Conservation (phyloP, 2,113 vertebrate species). For the Pygoscelis antarcticus region DNA sequence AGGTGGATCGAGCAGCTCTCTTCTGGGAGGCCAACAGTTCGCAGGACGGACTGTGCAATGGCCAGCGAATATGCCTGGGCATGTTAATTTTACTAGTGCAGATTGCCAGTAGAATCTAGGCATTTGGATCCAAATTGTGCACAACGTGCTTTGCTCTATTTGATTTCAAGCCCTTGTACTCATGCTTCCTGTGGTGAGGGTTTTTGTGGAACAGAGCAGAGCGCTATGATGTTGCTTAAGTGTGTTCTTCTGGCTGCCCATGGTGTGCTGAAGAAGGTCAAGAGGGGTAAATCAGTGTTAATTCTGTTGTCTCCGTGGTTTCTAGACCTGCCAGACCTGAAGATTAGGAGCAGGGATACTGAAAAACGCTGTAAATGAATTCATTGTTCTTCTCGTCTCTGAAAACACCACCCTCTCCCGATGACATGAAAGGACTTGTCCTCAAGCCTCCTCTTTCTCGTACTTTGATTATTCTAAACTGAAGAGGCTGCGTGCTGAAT, state of each 20-base stretch:
- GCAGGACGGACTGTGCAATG: not conserved
- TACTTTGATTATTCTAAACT: not conserved
- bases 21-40: not conserved
- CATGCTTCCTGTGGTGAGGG: not conserved
- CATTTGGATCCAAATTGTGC: not conserved
- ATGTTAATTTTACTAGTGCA: not conserved
- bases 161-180: not conserved
- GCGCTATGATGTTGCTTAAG: not conserved
- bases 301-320: not conserved
- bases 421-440: constrained; percentile 12
- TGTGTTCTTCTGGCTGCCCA: not conserved
- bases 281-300: constrained; percentile 4
- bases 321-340: not conserved
- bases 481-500: constrained; percentile 19
- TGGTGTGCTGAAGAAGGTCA: not conserved
- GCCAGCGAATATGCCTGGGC: not conserved
- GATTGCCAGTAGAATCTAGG: not conserved
- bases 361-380: not conserved
- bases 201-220: not conserved
- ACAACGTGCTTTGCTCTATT: not conserved
- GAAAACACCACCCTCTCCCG: not conserved
- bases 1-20: rapidly evolving
- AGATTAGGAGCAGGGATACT: constrained; percentile 1
- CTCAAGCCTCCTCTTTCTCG: not conserved
- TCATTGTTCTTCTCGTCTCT: not conserved